Base-by-base conservation (phyloP, 2,113 vertebrate genomes). In the Eubucco bourcierii region DNA sequence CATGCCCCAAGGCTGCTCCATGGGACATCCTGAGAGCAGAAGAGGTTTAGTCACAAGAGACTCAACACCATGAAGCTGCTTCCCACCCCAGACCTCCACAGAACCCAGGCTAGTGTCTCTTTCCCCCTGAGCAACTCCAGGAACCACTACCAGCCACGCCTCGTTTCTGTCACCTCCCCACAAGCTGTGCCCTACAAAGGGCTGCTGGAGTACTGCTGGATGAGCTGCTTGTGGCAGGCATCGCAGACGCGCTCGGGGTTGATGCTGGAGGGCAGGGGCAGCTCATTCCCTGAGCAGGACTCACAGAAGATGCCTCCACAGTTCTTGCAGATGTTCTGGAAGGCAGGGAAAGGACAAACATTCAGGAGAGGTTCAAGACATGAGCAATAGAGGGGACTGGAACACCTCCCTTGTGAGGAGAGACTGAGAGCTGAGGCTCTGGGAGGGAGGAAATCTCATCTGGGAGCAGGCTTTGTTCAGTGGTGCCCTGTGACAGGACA, bases 191-290 rank as follows among this genome's bases (percentile, higher is more conserved):
- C 82, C 98, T 98, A 99, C 9, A 98, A 92, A 2, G 99, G 98
- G 6, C 98, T 98, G 39, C 94, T 97, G 0, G 98, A 98, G 27
- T 99, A 99, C 27, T 99, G 98, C 77, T 98, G 98, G 37, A 99
- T 98, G 39, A 99, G 91, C 67, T 18, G 95, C 15, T 97, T 15
- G 80, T 98, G 98, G 91, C 99, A 99, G 63, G 94, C 46, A 7
- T 96, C 95, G 78, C 99, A 99, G 41, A 99, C 98, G 0, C 85
- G 95, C 95, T 98, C 98, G 0, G 98, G 99, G 77, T 98, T 97
- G 73, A 99, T 99, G 79, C 98, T 99, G 21, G 99, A 99, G 0
- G 99, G 98, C 12, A 99, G 96, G 6, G 99, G 99, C 91, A 99
- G 97, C 96, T 99, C 97, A 0, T 99, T 97, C 11, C 91, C 95